Base-by-base conservation (phyloP, 2,888 invertebrate species). In the Pycnomerus fuliginosus region DNA sequence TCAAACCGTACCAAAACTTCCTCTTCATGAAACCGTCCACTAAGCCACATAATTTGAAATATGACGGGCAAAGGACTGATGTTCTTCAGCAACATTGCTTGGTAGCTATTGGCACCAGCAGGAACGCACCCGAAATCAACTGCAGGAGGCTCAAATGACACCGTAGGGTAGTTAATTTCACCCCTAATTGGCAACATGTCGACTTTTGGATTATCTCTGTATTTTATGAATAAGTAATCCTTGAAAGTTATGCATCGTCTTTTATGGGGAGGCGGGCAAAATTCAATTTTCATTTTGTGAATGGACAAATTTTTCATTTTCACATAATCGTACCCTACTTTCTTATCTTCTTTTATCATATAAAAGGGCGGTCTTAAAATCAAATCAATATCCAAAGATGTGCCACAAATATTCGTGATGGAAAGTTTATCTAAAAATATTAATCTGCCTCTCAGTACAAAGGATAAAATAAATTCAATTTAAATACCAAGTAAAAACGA, bases 161-260 rank as follows among this genome's bases (percentile, higher is more conserved):
- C 64, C 58, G 85, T 84, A 1, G 87, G 87, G 62, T 80, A 86
- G 68, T 83, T 81, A 1, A 87, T 77, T 65, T 76, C 79, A 17
- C 83, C 86, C 29, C 69, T 70, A 27, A 87, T 64, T 50, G 76
- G 76, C 31, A 87, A 74, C 44, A 73, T 74, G 59, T 85, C 75
- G 29, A 62, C 64, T 50, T 65, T 66, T 1, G 74, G 71, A 62
- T 75, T 73, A 30, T 71, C 64, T 11, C 61, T 56, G 52, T 71
- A 75, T 22, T 65, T 60, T 3, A 76, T 50, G 13, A 44, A 60
- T n/a, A 76, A 50, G 10, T 46, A 41, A 3, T 66, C 67, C 2
- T 44, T 49, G 16, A 46, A 48, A 3, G 55, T 45, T 4, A 62
- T 62, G 35, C 65, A 65, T 28, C 54, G 35, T 38, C 63, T 60